phyloP scores from a whole-genome alignment of 2,888 invertebrate species.

The Andrena bicolor region DNA sequence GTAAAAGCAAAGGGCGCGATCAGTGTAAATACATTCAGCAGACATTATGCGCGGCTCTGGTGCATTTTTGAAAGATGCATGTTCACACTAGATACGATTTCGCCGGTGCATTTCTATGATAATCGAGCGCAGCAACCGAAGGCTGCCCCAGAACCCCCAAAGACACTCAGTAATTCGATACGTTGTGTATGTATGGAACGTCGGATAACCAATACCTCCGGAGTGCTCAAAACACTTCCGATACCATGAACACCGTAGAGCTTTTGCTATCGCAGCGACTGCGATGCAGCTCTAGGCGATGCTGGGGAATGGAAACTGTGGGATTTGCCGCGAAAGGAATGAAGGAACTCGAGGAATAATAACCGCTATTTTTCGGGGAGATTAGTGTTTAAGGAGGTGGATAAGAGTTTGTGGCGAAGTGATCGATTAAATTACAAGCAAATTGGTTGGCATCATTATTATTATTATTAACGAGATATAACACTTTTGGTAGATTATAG shows the following conservation, averaged over 20 bases:
- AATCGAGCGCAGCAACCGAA: conserved; percentile 53
- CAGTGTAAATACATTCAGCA: conserved; percentile 43
- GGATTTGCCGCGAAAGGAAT: background rate
- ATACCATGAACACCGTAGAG: conserved; percentile 36
- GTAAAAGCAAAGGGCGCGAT: conserved; percentile 18
- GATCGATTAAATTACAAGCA: too few species aligned
- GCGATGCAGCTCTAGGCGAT: background rate
- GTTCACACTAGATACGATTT: conserved; percentile 54
- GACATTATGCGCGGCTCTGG: conserved; percentile 32
- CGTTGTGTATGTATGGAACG: conserved; percentile 54
- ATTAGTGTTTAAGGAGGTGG: background rate
- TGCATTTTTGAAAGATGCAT: conserved; percentile 31
- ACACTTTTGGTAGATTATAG: too few species aligned
- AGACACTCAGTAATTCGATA: conserved; percentile 70
- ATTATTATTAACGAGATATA: too few species aligned
- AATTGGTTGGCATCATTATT: too few species aligned
- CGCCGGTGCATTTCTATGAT: conserved; percentile 62
- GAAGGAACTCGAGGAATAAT: background rate
- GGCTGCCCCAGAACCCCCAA: conserved; percentile 49
- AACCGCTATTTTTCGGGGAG: too few species aligned
- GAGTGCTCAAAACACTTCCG: conserved; percentile 56
- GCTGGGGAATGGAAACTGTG: conserved; percentile 4
- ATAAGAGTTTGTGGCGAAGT: background rate
- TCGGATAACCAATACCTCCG: conserved; percentile 60
- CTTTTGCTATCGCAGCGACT: conserved; percentile 33